phyloP scores from a whole-genome alignment of 2,113 vertebrate genomes.

The Gavia stellata region DNA sequence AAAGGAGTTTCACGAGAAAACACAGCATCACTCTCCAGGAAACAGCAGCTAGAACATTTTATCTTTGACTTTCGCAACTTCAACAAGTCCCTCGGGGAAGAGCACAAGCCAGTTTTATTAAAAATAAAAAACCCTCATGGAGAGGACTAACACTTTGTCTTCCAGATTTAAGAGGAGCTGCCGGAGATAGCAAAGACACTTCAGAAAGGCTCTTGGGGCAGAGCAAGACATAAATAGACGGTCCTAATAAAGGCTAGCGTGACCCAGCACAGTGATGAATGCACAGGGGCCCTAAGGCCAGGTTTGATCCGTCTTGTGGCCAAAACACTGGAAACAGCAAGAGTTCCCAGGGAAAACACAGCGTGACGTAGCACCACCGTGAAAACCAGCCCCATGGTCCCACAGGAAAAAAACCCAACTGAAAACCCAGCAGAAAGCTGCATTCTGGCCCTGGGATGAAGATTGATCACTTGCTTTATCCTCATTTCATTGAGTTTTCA shows the following conservation, averaged over 20 bases:
- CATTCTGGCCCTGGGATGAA: background rate
- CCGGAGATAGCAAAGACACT: background rate
- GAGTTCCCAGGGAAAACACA: background rate
- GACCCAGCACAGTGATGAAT: background rate
- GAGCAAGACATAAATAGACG: background rate
- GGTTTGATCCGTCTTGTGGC: background rate
- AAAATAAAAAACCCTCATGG: slow-evolving; percentile 23
- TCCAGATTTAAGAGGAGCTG: background rate
- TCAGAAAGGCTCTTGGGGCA: background rate
- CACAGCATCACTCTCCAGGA: background rate
- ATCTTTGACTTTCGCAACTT: background rate
- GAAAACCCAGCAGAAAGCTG: background rate
- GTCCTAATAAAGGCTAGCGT: background rate
- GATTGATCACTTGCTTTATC: background rate
- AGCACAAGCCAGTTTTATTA: slow-evolving; percentile 35
- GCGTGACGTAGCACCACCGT: rapidly evolving
- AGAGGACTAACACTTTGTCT: background rate
- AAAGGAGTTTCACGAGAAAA: background rate
- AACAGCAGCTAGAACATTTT: slow-evolving; percentile 17
- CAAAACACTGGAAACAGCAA: background rate
- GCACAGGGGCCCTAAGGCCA: background rate
- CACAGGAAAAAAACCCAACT: background rate
- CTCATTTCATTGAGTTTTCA: rapidly evolving
- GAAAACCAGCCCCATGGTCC: rapidly evolving
- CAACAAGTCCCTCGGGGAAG: slow-evolving; percentile 18